A percentile compares a stretch with the other conserved stretches of the same genome.
These are phyloP conservation scores for Chaenodraco wilsoni DNA, from an alignment of 2,797 vertebrate species.

Conservation along the genomic window DNA sequence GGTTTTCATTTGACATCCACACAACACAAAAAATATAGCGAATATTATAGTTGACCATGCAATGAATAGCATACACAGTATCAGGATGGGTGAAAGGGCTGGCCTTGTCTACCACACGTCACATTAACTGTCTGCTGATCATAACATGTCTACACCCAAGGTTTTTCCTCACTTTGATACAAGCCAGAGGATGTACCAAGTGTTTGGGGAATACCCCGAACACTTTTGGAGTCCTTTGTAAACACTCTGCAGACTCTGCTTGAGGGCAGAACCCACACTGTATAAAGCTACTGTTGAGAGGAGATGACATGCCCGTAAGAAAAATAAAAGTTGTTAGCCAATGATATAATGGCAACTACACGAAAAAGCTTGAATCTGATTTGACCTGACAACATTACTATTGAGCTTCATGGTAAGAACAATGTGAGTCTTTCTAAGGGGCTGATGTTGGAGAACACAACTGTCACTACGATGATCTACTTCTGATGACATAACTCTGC, in stretches of 20 bases:
- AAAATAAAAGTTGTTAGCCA: neutral
- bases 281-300: constrained; percentile 8
- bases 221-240: constrained; percentile 33
- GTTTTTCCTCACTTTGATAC: constrained; percentile 9
- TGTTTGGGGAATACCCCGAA: constrained; percentile 5
- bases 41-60: neutral
- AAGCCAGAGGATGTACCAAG: constrained; percentile 17
- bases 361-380: constrained; percentile 16
- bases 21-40: neutral
- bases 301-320: constrained; percentile 18
- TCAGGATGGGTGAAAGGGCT: neutral
- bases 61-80: neutral
- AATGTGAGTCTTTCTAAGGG: neutral
- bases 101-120: neutral
- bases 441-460: neutral
- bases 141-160: neutral
- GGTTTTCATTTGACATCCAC: neutral
- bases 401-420: constrained; percentile 3
- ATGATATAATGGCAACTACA: constrained; percentile 3
- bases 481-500: neutral
- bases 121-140: constrained; percentile 10
- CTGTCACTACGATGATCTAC: neutral
- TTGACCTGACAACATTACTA: constrained; percentile 8
- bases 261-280: constrained; percentile 25
- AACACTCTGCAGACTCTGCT: constrained; percentile 31